Conservation (phyloP, 2,797 vertebrate species). For the Adrianichthys oophorus region DNA sequence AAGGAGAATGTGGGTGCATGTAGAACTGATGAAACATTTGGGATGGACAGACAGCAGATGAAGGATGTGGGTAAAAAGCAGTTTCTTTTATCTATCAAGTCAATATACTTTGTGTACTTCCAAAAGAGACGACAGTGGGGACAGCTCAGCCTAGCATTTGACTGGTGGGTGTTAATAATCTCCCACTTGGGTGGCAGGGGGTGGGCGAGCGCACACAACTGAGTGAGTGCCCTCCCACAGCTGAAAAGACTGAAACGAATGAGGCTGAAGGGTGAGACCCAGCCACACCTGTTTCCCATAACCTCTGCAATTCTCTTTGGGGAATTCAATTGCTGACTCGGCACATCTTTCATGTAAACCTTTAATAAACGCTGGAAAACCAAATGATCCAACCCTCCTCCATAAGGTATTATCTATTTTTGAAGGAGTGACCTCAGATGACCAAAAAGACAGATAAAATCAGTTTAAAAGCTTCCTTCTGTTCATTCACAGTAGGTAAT, state of each 20-base stretch:
- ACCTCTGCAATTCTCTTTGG: slow-evolving; percentile 55
- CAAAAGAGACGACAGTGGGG: slow-evolving; percentile 26
- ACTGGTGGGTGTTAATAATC: slow-evolving; percentile 64
- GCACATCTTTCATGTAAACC: slow-evolving; percentile 62
- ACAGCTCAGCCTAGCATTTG: slow-evolving; percentile 37
- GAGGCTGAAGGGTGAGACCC: slow-evolving; percentile 48
- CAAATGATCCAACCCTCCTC: slow-evolving; percentile 43
- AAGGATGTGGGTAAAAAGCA: slow-evolving; percentile 4
- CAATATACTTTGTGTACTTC: slow-evolving; percentile 14
- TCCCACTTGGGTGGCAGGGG: slow-evolving; percentile 64
- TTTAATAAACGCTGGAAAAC: slow-evolving; percentile 54
- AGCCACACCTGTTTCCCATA: slow-evolving; percentile 78
- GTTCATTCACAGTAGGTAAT: slow-evolving; percentile 72
- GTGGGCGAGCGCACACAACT: slow-evolving; percentile 48
- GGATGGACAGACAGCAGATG: slow-evolving; percentile 4
- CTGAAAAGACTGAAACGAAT: slow-evolving; percentile 65
- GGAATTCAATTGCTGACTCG: slow-evolving; percentile 60
- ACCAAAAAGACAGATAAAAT: slow-evolving; percentile 58
- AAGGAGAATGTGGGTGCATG: slow-evolving; percentile 5
- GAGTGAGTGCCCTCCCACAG: slow-evolving; percentile 62
- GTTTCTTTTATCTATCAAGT: slow-evolving; percentile 15
- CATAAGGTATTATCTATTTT: slow-evolving; percentile 44
- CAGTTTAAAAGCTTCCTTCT: slow-evolving; percentile 56
- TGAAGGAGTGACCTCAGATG: slow-evolving; percentile 51
- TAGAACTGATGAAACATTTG: slow-evolving; percentile 6